These are phyloP conservation scores for Nibea coibor DNA, from an alignment of 2,113 vertebrate species.

Conservation along the genomic window DNA sequence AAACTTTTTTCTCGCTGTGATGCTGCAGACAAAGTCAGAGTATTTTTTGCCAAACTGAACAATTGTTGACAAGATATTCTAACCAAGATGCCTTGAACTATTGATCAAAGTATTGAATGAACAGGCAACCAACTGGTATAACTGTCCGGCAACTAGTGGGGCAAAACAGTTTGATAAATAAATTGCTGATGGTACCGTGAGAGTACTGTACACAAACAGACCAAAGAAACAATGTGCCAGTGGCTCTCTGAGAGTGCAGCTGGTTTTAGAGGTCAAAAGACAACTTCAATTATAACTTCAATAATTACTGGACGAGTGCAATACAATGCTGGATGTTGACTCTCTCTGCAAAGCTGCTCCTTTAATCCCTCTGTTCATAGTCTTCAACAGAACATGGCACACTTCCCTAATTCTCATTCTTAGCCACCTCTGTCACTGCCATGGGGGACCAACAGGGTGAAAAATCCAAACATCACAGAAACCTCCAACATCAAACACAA, in stretches of 20 bases:
- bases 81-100: neutral
- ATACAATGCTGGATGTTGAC: constrained; percentile 52
- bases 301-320: constrained; percentile 58
- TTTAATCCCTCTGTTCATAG: constrained; percentile 67
- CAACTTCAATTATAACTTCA: constrained; percentile 60
- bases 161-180: neutral
- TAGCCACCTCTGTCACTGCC: constrained; percentile 26
- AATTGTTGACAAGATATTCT: neutral
- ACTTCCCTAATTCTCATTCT: constrained; percentile 67
- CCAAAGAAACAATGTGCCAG: neutral
- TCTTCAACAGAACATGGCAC: constrained; percentile 49
- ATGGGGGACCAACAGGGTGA: neutral
- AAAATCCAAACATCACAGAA: constrained; percentile 64
- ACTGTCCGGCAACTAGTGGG: neutral
- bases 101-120: neutral
- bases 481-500: constrained; percentile 47
- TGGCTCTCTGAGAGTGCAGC: neutral
- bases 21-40: neutral
- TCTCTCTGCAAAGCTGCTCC: constrained; percentile 48
- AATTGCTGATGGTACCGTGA: neutral
- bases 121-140: neutral
- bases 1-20: neutral
- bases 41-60: neutral
- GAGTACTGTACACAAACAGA: neutral
- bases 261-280: constrained; percentile 57